Evolutionary conservation across 2,888 invertebrate species (phyloP).

Genomic region (Tetragonisca angustula): DNA sequence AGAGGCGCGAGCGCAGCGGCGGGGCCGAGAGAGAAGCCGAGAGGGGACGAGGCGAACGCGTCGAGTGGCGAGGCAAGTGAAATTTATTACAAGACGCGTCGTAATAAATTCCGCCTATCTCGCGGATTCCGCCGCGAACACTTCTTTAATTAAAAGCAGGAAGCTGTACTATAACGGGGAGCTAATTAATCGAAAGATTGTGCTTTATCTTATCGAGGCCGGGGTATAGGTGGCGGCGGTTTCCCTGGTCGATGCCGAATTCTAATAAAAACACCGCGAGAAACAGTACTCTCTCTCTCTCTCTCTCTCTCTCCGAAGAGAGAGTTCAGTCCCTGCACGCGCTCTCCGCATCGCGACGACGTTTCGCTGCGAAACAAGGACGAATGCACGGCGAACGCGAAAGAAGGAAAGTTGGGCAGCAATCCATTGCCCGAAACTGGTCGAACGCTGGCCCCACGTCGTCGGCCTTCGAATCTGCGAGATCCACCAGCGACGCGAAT

Average conservation of each 20-base stretch:
- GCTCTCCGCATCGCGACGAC: neutral
- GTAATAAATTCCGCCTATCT: conserved; percentile 71
- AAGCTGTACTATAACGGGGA: conserved; percentile 61
- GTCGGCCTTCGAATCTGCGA: conserved; percentile 45
- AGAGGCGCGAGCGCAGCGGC: conserved; percentile 6
- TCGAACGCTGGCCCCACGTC: conserved; percentile 30
- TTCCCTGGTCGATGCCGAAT: conserved; percentile 49
- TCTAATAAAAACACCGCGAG: conserved; percentile 57
- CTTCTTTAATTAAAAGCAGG: conserved; percentile 71
- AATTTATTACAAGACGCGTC: conserved; percentile 67
- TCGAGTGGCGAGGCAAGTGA: conserved; percentile 59
- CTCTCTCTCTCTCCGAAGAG: neutral
- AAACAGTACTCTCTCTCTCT: neutral
- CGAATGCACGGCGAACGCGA: conserved; percentile 19
- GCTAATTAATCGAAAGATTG: conserved; percentile 66
- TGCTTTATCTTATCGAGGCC: conserved; percentile 62
- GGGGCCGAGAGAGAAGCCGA: neutral
- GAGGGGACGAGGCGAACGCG: conserved; percentile 51
- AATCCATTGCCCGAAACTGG: conserved; percentile 62
- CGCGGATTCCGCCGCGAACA: conserved; percentile 55
- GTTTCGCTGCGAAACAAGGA: conserved; percentile 11
- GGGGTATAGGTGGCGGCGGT: conserved; percentile 40
- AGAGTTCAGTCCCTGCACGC: neutral
- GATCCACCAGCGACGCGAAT: conserved; percentile 50
- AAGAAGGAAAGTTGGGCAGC: conserved; percentile 56